phyloP scores from a whole-genome alignment of 1,140 invertebrate species.

The Drosophila sturtevanti region DNA sequence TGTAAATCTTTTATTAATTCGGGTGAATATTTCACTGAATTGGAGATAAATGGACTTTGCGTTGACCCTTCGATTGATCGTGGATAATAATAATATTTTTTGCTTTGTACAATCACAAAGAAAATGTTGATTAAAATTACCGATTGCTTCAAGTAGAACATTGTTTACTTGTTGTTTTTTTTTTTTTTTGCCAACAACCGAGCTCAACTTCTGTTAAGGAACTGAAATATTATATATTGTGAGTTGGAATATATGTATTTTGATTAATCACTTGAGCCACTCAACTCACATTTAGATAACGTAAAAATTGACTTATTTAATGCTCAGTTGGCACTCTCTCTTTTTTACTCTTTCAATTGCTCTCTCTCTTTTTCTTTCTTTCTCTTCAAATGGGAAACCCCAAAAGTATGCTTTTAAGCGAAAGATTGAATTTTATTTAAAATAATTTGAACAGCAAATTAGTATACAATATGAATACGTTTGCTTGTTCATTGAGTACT shows the following conservation, averaged over 20 bases:
- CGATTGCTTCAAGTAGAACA: not conserved
- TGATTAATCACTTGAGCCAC: not conserved
- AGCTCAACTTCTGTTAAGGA: not conserved
- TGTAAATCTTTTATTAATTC: constrained; percentile 62
- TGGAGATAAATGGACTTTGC: not conserved
- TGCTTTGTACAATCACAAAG: not conserved
- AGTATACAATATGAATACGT: not conserved
- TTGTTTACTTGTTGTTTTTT: not conserved
- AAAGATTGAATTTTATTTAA: not conserved
- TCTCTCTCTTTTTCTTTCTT: not conserved
- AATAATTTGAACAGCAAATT: not conserved
- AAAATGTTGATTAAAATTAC: not conserved
- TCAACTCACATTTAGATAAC: not conserved
- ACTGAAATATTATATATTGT: not conserved
- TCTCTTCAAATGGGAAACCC: not conserved
- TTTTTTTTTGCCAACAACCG: not conserved
- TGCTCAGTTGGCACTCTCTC: not conserved
- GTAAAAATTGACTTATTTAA: no score
- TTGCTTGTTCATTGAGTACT: not conserved
- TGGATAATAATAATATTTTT: not conserved
- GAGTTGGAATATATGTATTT: not conserved
- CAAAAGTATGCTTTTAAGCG: not conserved
- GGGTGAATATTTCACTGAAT: constrained; percentile 52
- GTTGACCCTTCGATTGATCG: not conserved
- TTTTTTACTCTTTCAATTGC: not conserved